A percentile compares a stretch with the other conserved stretches of the same genome.
Evolutionary conservation across 2,113 vertebrate genomes (phyloP).

Genomic region (Parus major): DNA sequence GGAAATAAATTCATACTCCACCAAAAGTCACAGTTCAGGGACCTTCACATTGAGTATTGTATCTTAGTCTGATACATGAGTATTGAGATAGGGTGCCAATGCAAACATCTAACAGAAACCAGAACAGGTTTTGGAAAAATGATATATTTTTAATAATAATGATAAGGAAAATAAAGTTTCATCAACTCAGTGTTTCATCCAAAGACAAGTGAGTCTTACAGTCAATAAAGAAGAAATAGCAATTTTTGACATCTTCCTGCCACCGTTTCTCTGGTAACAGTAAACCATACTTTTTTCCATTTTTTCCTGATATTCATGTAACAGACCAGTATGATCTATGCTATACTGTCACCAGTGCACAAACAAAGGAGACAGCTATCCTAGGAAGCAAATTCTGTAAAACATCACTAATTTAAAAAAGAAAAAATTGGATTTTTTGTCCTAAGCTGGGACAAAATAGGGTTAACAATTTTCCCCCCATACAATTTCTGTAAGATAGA

Average conservation of each 20-base stretch:
- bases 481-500: neutral
- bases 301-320: neutral
- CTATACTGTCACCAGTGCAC: neutral
- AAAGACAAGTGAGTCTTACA: neutral
- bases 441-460: neutral
- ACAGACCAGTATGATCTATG: neutral
- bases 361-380: neutral
- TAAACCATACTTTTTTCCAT: neutral
- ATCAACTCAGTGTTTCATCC: neutral
- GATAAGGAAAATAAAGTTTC: neutral
- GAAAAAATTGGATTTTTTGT: accelerated
- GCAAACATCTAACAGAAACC: neutral
- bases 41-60: neutral
- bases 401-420: neutral
- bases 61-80: neutral
- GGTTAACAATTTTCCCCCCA: neutral
- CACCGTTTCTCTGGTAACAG: neutral
- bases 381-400: neutral
- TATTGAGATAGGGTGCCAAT: neutral
- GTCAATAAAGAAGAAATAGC: neutral
- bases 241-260: neutral
- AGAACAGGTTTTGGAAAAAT: neutral
- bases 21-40: neutral
- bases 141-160: neutral
- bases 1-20: neutral